These are phyloP conservation scores for Phylloscopus trochiloides DNA, from an alignment of 2,113 vertebrate genomes.

Conservation along the genomic window DNA sequence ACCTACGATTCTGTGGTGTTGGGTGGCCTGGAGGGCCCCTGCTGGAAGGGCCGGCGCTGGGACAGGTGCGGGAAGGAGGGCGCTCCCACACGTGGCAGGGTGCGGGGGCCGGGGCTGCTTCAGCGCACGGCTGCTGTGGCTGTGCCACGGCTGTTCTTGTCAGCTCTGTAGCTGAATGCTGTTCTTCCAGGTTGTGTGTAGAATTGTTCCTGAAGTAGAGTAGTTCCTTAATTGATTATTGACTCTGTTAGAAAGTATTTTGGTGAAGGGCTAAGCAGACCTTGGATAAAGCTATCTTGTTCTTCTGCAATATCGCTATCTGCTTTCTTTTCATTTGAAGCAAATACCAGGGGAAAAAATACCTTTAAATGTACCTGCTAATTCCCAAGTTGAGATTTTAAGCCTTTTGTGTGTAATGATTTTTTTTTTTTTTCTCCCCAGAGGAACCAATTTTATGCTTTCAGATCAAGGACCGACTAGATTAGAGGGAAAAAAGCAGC, in stretches of 20 bases:
- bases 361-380: background rate
- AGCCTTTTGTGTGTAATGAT: background rate
- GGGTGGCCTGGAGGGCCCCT: background rate
- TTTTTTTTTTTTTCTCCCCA: background rate
- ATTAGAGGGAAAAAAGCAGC: background rate
- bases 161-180: background rate
- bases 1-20: accelerated
- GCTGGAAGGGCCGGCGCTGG: background rate
- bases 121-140: accelerated
- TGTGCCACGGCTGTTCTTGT: background rate
- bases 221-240: background rate
- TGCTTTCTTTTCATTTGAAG: background rate
- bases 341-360: background rate
- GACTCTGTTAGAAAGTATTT: background rate
- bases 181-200: background rate
- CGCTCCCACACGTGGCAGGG: accelerated
- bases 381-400: background rate
- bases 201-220: background rate
- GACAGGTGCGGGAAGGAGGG: background rate
- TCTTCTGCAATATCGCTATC: background rate
- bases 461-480: background rate
- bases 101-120: accelerated
- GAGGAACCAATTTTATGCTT: background rate
- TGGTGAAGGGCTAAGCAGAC: background rate
- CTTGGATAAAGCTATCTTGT: background rate